A percentile compares a stretch with the other conserved stretches of the same genome.
Conservation (phyloP, 2,888 invertebrate genomes). For the Allacma fusca region DNA sequence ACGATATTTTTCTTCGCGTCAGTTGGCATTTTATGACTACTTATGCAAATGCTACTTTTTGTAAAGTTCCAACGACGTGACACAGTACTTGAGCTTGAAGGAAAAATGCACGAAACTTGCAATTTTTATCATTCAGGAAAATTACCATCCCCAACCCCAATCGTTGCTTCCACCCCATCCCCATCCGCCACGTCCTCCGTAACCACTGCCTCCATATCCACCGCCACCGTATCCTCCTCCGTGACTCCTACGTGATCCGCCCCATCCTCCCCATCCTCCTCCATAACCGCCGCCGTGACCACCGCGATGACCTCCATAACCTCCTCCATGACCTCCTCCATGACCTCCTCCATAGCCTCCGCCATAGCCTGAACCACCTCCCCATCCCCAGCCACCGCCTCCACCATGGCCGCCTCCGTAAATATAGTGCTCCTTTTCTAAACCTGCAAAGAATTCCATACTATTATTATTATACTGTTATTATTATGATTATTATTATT, state of each 20-base stretch:
- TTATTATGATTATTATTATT: not conserved
- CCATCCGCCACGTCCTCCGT: not conserved
- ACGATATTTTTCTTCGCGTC: too few species aligned
- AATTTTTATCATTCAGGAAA: not conserved
- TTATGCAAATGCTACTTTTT: too few species aligned
- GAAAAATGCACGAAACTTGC: too few species aligned
- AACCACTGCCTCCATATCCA: too few species aligned
- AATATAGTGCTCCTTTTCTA: constrained; percentile 38
- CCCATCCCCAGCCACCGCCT: not conserved
- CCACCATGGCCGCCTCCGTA: constrained; percentile 27
- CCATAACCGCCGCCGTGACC: constrained; percentile 20
- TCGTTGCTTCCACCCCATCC: constrained; percentile 14
- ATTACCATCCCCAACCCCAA: constrained; percentile 34
- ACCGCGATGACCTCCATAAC: constrained; percentile 25
- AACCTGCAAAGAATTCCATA: too few species aligned
- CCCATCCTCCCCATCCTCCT: too few species aligned
- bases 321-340: not conserved
- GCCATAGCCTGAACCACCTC: constrained; percentile 7
- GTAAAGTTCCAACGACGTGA: too few species aligned
- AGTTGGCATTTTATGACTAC: too few species aligned
- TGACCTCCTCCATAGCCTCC: not conserved
- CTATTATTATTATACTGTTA: too few species aligned
- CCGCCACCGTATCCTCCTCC: too few species aligned
- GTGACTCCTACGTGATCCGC: too few species aligned
- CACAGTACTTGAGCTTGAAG: too few species aligned